Evolutionary conservation across 92 coral and sea anemone genomes (phyloP).

Genomic region (Epizoanthus ramosus): DNA sequence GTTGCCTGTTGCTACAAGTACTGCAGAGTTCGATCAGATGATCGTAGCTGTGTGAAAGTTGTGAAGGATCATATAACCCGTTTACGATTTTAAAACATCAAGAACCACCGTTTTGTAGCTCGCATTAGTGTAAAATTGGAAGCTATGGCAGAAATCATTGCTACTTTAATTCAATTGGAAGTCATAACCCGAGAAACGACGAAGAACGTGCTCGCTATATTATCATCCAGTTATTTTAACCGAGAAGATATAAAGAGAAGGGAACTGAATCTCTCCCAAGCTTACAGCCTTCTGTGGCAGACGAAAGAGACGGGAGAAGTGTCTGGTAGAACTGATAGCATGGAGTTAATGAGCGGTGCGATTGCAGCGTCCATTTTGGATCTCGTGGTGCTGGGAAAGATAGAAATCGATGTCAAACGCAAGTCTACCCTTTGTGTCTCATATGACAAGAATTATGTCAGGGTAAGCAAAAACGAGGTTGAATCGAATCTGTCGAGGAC

Average conservation of each 20-base stretch:
- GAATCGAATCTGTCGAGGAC: no score
- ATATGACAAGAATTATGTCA: slow-evolving; percentile 36
- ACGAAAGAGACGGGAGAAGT: slow-evolving; percentile 50
- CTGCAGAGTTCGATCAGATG: no score
- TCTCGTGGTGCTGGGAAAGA: slow-evolving; percentile 52
- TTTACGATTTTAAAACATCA: no score
- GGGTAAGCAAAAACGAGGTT: slow-evolving; percentile 22
- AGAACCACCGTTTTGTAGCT: no score
- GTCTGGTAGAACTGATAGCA: slow-evolving; percentile 8
- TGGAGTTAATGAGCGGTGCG: slow-evolving; percentile 45
- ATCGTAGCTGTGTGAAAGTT: no score
- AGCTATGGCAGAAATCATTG: not conserved
- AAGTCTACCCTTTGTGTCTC: slow-evolving; percentile 31
- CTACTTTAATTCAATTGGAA: not conserved
- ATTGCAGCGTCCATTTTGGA: slow-evolving; percentile 49
- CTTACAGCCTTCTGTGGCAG: slow-evolving; percentile 61
- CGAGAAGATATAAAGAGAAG: slow-evolving; percentile 24
- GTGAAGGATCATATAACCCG: no score
- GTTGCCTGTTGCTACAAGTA: no score
- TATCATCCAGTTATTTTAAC: slow-evolving; percentile 43
- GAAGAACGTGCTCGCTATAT: slow-evolving; percentile 8
- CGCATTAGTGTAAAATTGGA: no score
- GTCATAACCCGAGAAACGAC: slow-evolving; percentile 5
- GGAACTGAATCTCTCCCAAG: slow-evolving; percentile 50
- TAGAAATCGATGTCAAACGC: slow-evolving; percentile 42